Evolutionary conservation across 2,113 vertebrate species (phyloP).

Genomic region (Mesoclemmys tuberculata): DNA sequence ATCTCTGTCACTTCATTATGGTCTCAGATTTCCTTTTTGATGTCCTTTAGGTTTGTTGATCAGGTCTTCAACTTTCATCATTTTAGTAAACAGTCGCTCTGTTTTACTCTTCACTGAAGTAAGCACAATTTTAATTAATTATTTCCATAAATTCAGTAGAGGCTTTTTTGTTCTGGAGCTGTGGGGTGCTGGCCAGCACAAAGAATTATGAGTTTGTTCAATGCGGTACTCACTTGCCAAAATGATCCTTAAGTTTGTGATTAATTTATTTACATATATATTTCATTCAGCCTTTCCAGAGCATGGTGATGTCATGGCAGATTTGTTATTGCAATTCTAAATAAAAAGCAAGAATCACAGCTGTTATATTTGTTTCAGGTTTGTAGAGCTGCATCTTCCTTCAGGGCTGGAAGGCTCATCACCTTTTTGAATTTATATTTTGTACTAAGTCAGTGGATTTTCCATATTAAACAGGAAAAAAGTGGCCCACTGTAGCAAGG

Average conservation of each 20-base stretch:
- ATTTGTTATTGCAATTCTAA: not conserved
- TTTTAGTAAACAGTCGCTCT: not conserved
- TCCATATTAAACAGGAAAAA: not conserved
- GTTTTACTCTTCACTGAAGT: not conserved
- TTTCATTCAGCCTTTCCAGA: not conserved
- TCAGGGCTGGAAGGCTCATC: not conserved
- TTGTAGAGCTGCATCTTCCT: not conserved
- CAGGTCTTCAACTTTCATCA: not conserved
- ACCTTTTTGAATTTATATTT: not conserved
- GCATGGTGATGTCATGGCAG: not conserved
- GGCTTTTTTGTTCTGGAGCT: not conserved
- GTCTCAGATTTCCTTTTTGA: not conserved
- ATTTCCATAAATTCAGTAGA: not conserved
- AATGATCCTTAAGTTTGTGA: not conserved
- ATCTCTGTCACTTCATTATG: not conserved
- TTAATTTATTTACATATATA: not conserved
- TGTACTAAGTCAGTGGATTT: not conserved
- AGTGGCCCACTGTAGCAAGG: not conserved
- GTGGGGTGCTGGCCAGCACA: not conserved
- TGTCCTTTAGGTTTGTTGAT: not conserved
- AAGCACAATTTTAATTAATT: not conserved
- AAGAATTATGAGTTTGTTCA: not conserved
- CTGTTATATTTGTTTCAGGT: not conserved
- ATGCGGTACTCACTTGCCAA: not conserved
- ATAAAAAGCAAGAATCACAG: fast-evolving